Evolutionary conservation across 2,797 vertebrate genomes (phyloP).

Genomic region (Odontamblyopus rebecca): DNA sequence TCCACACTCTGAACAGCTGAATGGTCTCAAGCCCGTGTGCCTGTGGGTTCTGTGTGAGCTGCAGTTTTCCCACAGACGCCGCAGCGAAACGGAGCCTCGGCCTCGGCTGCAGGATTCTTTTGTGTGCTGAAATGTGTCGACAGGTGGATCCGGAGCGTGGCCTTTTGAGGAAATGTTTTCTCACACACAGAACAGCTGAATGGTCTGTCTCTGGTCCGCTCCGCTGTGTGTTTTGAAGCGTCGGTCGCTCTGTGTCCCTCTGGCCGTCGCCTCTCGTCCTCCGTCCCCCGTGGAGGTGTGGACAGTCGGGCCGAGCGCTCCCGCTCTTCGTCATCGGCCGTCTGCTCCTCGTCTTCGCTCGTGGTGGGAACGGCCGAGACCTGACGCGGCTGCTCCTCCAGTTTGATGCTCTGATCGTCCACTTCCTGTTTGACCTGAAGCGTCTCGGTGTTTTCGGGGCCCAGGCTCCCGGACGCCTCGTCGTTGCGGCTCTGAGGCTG

Average conservation of each 20-base stretch:
- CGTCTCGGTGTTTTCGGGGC: background rate
- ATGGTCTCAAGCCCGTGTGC: background rate
- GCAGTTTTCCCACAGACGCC: background rate
- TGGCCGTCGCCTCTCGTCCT: background rate
- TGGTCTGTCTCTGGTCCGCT: background rate
- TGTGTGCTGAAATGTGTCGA: background rate
- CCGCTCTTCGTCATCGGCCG: background rate
- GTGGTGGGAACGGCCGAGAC: background rate
- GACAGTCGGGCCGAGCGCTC: background rate
- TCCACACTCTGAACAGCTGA: constrained; percentile 13
- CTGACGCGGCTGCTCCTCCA: background rate
- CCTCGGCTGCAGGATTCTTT: background rate
- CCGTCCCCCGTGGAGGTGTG: background rate
- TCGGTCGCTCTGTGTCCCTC: too few species aligned
- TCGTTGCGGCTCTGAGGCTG: background rate
- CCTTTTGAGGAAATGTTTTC: background rate
- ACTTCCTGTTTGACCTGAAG: background rate
- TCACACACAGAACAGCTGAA: background rate
- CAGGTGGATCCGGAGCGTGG: background rate
- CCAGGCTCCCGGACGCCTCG: background rate
- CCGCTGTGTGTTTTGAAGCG: background rate
- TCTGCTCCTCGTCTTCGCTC: background rate
- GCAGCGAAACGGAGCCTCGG: background rate
- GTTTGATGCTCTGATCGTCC: background rate
- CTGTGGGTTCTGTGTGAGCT: background rate